Percentiles rank a stretch among this genome's conserved stretches.
Evolutionary conservation across 64 coral and sea anemone genomes (phyloP).

Genomic region (Platygyra sinensis): DNA sequence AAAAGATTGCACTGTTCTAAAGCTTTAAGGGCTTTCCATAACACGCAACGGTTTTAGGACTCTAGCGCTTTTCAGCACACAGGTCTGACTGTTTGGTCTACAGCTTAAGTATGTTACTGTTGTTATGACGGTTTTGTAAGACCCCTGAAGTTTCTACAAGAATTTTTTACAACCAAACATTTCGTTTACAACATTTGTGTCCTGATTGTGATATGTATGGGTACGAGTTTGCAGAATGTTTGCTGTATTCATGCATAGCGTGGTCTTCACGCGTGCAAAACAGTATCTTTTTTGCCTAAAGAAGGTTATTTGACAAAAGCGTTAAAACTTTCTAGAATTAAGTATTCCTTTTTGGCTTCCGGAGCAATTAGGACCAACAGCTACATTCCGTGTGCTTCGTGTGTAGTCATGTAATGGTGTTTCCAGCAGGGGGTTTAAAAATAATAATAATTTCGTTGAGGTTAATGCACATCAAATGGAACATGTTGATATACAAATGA

Average conservation of each 20-base stretch:
- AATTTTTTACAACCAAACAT: neutral
- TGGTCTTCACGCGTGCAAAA: neutral
- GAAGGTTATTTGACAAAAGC: neutral
- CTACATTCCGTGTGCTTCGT: slow-evolving; percentile 18
- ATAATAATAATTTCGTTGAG: neutral
- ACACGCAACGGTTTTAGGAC: neutral
- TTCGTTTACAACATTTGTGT: neutral
- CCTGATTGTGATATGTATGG: neutral
- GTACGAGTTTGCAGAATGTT: neutral
- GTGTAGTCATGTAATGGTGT: slow-evolving; percentile 7
- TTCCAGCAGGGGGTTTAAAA: slow-evolving; percentile 5
- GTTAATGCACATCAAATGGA: neutral
- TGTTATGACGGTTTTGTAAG: neutral
- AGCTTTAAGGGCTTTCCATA: neutral
- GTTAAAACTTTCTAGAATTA: neutral
- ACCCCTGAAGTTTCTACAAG: neutral
- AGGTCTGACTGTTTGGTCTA: neutral
- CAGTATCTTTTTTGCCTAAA: neutral
- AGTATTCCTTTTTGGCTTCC: neutral
- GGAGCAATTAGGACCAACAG: neutral
- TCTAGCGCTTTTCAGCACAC: neutral
- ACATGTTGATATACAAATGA: neutral
- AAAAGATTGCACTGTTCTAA: neutral
- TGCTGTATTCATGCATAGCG: neutral
- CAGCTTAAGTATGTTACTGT: neutral